phyloP scores from a whole-genome alignment of 2,888 invertebrate species.

The Synergus japonicus region DNA sequence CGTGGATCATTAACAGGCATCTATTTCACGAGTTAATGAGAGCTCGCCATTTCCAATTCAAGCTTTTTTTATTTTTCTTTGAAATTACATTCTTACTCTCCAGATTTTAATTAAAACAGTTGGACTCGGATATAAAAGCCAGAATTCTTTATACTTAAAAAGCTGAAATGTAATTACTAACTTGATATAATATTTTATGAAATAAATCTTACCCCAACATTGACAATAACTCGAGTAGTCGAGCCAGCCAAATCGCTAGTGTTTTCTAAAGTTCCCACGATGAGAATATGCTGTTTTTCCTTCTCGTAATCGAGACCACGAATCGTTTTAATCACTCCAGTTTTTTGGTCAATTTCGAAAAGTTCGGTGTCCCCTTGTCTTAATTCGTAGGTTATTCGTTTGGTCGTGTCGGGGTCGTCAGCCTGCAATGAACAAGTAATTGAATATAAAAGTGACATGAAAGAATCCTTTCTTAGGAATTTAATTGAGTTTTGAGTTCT shows the following conservation, averaged over 20 bases:
- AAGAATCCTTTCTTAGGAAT: neutral
- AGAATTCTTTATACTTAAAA: too few relatives aligned
- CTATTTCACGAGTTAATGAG: neutral
- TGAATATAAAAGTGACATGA: neutral
- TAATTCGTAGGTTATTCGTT: conserved; percentile 90
- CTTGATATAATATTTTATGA: too few relatives aligned
- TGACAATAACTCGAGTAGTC: conserved; percentile 85
- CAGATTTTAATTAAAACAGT: neutral
- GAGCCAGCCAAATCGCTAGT: conserved; percentile 84
- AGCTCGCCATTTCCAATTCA: neutral
- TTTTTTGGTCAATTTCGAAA: conserved; percentile 89
- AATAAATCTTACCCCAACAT: conserved; percentile 81
- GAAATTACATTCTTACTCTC: neutral
- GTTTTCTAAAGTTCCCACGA: conserved; percentile 92
- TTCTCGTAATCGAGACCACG: conserved; percentile 89
- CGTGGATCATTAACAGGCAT: neutral
- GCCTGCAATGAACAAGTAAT: conserved; percentile 79
- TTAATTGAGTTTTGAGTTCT: neutral
- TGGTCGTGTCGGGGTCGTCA: conserved; percentile 88
- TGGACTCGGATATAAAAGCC: neutral
- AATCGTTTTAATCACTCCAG: conserved; percentile 88
- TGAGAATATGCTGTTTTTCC: conserved; percentile 85
- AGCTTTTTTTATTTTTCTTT: neutral
- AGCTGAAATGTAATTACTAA: too few relatives aligned
- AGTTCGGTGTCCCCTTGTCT: conserved; percentile 89